These are phyloP conservation scores for Lobophora halterata DNA, from an alignment of 2,888 invertebrate species.

Conservation along the genomic window DNA sequence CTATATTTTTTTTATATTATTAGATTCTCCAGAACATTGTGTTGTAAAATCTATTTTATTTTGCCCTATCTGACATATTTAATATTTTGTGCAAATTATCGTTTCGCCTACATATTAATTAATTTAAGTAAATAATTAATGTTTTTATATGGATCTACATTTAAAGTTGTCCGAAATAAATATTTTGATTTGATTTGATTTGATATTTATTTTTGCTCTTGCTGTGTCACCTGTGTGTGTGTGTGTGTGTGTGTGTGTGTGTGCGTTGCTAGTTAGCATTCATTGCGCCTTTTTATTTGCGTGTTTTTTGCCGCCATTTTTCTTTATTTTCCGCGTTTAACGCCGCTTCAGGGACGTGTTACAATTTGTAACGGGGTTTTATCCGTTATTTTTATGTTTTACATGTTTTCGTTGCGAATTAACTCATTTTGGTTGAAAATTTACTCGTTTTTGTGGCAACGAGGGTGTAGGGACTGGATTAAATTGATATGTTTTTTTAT, in stretches of 20 bases:
- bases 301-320: constrained; percentile 38
- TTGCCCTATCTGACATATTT: no score
- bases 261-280: constrained; percentile 47
- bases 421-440: constrained; percentile 7
- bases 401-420: constrained; percentile 19
- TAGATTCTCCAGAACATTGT: no score
- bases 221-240: constrained; percentile 10
- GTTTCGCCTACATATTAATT: no score
- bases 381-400: constrained; percentile 28
- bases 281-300: constrained; percentile 42
- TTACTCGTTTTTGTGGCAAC: not conserved
- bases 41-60: no score
- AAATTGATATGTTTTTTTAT: constrained; percentile 7
- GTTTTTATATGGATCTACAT: no score
- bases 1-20: no score
- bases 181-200: no score
- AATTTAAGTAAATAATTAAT: no score
- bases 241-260: no score
- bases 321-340: constrained; percentile 34
- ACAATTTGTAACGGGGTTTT: constrained; percentile 29
- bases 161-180: no score
- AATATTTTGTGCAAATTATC: no score
- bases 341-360: constrained; percentile 30
- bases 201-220: constrained; percentile 4
- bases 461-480: constrained; percentile 1